Evolutionary conservation across 2,113 vertebrate species (phyloP).

Genomic region (Triplophysa siluroides): DNA sequence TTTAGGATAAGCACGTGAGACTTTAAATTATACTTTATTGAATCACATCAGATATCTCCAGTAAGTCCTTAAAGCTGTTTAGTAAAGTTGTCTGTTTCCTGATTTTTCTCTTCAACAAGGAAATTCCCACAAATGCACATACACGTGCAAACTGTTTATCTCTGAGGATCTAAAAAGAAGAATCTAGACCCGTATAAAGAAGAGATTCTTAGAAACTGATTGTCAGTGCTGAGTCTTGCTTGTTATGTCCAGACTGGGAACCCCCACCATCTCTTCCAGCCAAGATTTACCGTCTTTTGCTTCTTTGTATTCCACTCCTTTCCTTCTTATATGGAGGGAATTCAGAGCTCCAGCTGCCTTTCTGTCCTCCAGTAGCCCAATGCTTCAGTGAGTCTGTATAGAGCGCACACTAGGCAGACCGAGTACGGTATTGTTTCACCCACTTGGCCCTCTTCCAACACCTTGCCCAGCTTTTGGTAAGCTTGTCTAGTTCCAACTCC

Average conservation of each 20-base stretch:
- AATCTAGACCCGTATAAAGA: background rate
- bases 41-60: too few species aligned
- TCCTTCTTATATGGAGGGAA: slow-evolving; percentile 39
- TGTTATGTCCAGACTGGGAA: slow-evolving; percentile 28
- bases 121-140: slow-evolving; percentile 4
- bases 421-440: slow-evolving; percentile 68
- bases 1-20: too few species aligned
- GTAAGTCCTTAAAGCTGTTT: background rate
- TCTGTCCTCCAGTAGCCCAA: slow-evolving; percentile 63
- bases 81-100: too few species aligned
- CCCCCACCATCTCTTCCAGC: slow-evolving; percentile 36
- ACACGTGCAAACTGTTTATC: background rate
- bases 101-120: background rate
- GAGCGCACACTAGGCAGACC: slow-evolving; percentile 60
- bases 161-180: background rate
- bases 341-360: slow-evolving; percentile 56
- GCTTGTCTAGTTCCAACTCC: slow-evolving; percentile 64
- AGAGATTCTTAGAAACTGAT: slow-evolving; percentile 18
- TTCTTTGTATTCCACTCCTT: background rate
- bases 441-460: slow-evolving; percentile 66
- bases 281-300: slow-evolving; percentile 28
- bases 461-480: slow-evolving; percentile 62
- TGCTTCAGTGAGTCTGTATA: slow-evolving; percentile 72
- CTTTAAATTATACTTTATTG: too few species aligned
- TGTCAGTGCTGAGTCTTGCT: slow-evolving; percentile 10